Evolutionary conservation across 2,888 invertebrate genomes (phyloP), one percentile per base, ranked within the genome.

Genomic region (Cataglyphis rosenhaueri): DNA sequence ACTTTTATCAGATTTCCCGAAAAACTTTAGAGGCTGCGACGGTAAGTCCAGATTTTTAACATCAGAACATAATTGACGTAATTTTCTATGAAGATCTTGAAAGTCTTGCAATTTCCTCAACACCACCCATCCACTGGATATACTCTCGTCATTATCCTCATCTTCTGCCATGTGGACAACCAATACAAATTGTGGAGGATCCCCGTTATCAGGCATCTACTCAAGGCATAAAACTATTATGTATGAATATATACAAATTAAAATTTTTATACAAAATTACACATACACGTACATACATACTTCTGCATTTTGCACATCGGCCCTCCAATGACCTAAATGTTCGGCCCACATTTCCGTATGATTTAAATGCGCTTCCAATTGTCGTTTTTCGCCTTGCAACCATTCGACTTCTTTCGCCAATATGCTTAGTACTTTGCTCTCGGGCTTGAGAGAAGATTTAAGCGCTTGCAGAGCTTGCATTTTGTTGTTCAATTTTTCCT

Each of bases 261-360:
- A 73, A 57, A 52, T 35, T 35, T 6, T 35, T 35, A 35, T 35
- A 35, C 32, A 35, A 12, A 10, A 38, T 38, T 6, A 38, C 10
- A 38, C 10, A 38, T 8, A 38, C 1, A 9, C 9, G 10, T 38
- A 38, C 10, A 38, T 38, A 18, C 70, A 89, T 95, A 97, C 97
- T 95, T 98, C 97, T 9, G 97, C 97, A 92, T 97, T 97, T 93
- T 97, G 97, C 35, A 98, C 97, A 61, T 97, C 96, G 8, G 98
- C 98, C 84, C 97, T 96, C 98, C 98, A 98, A 87, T 96, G 96
- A 32, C 98, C 98, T 88, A 98, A 95, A 94, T 98, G 97, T 89
- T 98, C 98, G 0, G 97, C 97, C 98, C 98, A 98, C 70, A 97
- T 96, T 95, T 98, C 98, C 0, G 98, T 98, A 59, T 98, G 96